Evolutionary conservation across 1,140 invertebrate species (phyloP).

Genomic region (Eurosta solidaginis): DNA sequence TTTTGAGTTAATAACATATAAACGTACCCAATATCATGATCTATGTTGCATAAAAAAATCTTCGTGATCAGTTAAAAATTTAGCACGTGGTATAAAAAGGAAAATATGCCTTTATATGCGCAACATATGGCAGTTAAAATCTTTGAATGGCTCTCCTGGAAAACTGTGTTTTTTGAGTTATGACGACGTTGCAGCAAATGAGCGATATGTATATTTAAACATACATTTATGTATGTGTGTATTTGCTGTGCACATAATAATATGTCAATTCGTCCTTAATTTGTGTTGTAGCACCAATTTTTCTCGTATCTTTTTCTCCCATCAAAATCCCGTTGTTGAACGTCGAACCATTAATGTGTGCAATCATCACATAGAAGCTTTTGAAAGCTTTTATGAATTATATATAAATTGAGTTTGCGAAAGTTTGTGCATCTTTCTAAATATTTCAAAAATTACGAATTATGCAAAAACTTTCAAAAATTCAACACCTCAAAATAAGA

Average conservation of each 20-base stretch:
- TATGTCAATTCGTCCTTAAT: neutral
- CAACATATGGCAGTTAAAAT: no score
- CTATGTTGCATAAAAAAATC: no score
- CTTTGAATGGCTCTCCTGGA: no score
- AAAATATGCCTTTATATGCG: no score
- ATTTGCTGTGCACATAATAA: neutral
- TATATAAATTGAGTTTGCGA: neutral
- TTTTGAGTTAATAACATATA: no score
- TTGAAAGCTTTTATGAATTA: neutral
- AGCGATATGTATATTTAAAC: no score
- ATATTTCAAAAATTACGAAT: neutral
- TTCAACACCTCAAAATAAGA: neutral
- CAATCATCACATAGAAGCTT: slow-evolving; percentile 41
- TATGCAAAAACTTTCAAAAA: slow-evolving; percentile 1
- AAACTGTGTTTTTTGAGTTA: no score
- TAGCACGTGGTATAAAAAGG: no score
- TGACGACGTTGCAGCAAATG: no score
- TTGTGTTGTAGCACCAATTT: slow-evolving; percentile 4
- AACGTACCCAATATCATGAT: no score
- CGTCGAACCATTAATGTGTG: slow-evolving; percentile 60
- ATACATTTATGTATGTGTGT: no score
- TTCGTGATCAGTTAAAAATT: no score
- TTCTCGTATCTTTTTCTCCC: neutral
- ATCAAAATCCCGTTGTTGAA: slow-evolving; percentile 44
- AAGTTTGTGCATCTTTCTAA: neutral